Evolutionary conservation across 2,113 vertebrate genomes (phyloP).

Genomic region (Zosterops hypoxanthus): DNA sequence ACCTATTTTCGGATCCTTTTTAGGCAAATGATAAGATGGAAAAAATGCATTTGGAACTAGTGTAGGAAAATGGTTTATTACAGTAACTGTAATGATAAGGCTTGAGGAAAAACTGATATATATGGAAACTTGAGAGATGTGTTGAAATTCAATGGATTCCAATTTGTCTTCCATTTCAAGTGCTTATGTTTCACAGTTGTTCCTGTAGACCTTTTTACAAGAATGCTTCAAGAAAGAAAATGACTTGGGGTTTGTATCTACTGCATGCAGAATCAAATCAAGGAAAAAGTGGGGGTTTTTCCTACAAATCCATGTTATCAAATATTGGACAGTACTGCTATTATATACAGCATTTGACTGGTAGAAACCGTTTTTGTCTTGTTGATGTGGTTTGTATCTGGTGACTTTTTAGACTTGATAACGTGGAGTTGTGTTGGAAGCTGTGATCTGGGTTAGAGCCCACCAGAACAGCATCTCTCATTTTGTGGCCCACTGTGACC

Average conservation of each 20-base stretch:
- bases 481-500: not conserved
- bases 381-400: not conserved
- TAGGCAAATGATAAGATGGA: not conserved
- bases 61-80: not conserved
- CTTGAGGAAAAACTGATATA: not conserved
- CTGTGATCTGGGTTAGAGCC: not conserved
- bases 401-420: not conserved
- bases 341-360: not conserved
- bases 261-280: not conserved
- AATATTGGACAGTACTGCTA: not conserved
- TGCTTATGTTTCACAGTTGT: not conserved
- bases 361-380: not conserved
- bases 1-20: constrained; percentile 24
- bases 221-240: not conserved
- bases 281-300: not conserved
- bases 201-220: not conserved
- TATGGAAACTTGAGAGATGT: not conserved
- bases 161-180: not conserved
- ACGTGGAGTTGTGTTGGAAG: not conserved
- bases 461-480: not conserved
- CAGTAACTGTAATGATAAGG: not conserved
- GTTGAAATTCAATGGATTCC: not conserved
- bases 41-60: not conserved
- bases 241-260: not conserved
- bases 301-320: not conserved